Evolutionary conservation across 1,140 invertebrate species (phyloP), one percentile per base, ranked within the genome.

Genomic region (Stratiolaelaps scimitus): DNA sequence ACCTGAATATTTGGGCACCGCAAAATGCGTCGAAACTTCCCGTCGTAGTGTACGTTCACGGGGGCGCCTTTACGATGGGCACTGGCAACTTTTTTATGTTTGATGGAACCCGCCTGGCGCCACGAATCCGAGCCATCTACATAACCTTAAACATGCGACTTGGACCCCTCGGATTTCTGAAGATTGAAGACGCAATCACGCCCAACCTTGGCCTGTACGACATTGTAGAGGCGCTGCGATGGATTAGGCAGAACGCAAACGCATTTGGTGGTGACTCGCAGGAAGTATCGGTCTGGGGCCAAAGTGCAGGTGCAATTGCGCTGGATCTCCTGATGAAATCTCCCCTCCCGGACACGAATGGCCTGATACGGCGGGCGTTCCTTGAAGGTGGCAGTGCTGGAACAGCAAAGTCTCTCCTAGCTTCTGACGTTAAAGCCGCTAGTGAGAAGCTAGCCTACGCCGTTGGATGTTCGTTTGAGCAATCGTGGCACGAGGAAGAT

Each of bases 61-160:
- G 47, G 20, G 47, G 47, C 7, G 28, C 4, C 5, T 48, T 48
- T 15, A 26, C 28, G 7, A 76, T 71, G 65, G 78, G 80, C 20
- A 74, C 72, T 2, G 72, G 76, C 0, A 75, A 77, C 20, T 68
- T 7, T 4, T 65, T 65, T 23, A 13, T 43, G 2, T 34, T 65
- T 40, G 53, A 60, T 23, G 43, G 15, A 7, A 72, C 72, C 65
- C 74, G 75, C 46, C 69, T 81, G 53, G 77, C 78, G 0, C 72
- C 73, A 28, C 74, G 75, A 69, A 75, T 75, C 68, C 73, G 80
- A 65, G 72, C 80, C 10, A 78, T 81, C 64, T 73, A 80, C 64
- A 78, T 80, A 6, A 74, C 79, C 65, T 78, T 81, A 71, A 77
- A 80, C 68, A 80, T 81, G 69, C 72, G 80, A n/a, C 65, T 78